Base-by-base conservation (phyloP, 2,888 invertebrate genomes). In the Shargacucullia verbasci region DNA sequence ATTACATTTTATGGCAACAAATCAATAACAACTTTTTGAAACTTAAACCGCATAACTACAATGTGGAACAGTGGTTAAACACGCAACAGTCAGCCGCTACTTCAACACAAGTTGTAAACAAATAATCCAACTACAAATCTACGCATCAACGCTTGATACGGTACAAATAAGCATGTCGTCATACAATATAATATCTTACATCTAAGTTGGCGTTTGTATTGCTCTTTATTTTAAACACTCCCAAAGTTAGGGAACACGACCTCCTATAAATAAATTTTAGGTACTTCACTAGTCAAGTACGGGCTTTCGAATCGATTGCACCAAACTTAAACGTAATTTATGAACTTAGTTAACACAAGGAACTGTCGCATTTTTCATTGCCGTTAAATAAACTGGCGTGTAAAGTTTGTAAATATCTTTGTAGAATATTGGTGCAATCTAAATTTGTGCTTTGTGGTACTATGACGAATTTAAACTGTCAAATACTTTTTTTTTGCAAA, bases 191-290 rank as follows among this genome's bases (percentile, higher is more conserved):
- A 68, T 84, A 76, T 73, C 86, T 88, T 91, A 91, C 55, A 77
- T 68, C 89, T 91, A 92, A 82, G 84, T 93, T 93, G 92, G 92
- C 92, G 83, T 88, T 90, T 83, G 83, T 91, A 91, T 90, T 92
- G 90, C 91, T 90, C 83, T 82, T 83, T 84, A 79, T 79, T 82
- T 80, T 74, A 62, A 59, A 67, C 73, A 79, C 70, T 70, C 69
- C 78, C 71, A 69, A 59, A 59, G 50, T 64, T 60, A 58, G 54
- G 50, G 63, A 59, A 58, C 67, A 35, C 59, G 60, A 72, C 53
- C 47, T 64, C 40, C 50, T 70, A 70, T 71, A 63, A 70, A 68
- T 74, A 71, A 59, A 57, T 77, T 69, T 52, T 59, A 68, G 56
- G 63, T 74, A 74, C 48, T 63, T 58, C 61, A 65, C 60, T 63